A percentile compares a stretch with the other conserved stretches of the same genome.
Evolutionary conservation across 2,888 invertebrate genomes (phyloP).

Genomic region (Cremastinae sp.): DNA sequence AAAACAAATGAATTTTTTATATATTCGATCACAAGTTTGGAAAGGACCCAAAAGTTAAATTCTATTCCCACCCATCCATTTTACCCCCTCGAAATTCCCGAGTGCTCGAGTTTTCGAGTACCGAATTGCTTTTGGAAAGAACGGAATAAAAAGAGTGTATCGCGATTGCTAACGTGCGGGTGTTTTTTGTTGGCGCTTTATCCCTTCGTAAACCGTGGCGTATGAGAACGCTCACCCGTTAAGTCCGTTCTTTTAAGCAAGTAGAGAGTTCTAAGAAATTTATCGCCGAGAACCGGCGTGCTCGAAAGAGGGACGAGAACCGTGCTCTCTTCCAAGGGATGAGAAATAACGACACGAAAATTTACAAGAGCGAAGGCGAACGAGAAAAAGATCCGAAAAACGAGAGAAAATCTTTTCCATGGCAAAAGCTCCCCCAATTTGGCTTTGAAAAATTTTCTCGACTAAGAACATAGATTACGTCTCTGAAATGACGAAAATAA

Average conservation of each 20-base stretch:
- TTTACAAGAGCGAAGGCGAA: conserved; percentile 1
- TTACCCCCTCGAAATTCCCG: background rate
- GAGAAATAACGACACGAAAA: conserved; percentile 30
- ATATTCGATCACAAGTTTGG: too few species aligned
- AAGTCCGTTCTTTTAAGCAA: conserved; percentile 33
- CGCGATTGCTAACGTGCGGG: background rate
- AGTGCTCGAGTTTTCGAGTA: background rate
- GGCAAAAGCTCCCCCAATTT: conserved; percentile 38
- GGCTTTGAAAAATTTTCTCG: background rate
- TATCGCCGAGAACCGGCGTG: conserved; percentile 32
- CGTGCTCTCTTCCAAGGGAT: conserved; percentile 32
- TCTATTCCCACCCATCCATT: background rate
- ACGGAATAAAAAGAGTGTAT: too few species aligned
- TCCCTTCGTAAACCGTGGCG: conserved; percentile 14
- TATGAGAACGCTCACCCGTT: conserved; percentile 38
- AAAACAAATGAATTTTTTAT: too few species aligned
- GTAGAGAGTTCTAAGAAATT: conserved; percentile 50
- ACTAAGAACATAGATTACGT: too few species aligned
- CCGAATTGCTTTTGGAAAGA: conserved; percentile 11
- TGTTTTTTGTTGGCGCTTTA: background rate
- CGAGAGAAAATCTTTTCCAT: conserved; percentile 15
- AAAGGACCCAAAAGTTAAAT: too few species aligned
- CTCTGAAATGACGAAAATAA: too few species aligned
- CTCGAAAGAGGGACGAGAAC: conserved; percentile 22
- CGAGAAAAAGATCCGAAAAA: conserved; percentile 18